Evolutionary conservation across 2,797 vertebrate species (phyloP).

Genomic region (Melanotaenia parkinsoni): DNA sequence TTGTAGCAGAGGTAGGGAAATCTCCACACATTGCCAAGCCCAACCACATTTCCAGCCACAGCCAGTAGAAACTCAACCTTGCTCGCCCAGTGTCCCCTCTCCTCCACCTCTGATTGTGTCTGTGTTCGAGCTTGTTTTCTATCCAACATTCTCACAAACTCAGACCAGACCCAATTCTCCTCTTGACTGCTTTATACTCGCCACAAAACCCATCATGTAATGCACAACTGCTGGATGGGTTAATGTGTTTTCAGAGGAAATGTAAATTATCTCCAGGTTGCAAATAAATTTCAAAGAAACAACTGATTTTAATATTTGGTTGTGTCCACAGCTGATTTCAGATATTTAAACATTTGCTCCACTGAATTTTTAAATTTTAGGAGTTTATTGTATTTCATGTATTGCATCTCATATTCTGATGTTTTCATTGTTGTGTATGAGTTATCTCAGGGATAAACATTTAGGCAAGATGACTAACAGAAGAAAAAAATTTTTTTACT

Average conservation of each 20-base stretch:
- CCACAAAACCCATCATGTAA: constrained; percentile 7
- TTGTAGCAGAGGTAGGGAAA: constrained; percentile 86
- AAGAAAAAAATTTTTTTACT: no score
- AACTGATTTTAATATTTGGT: not conserved
- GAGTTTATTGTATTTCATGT: not conserved
- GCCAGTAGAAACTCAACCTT: constrained; percentile 80
- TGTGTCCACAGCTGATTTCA: not conserved
- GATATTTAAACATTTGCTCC: not conserved
- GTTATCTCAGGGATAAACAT: no score
- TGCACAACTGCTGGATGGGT: constrained; percentile 41
- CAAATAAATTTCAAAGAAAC: not conserved
- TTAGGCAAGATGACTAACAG: no score
- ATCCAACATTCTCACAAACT: constrained; percentile 20
- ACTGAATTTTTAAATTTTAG: no score
- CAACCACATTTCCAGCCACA: constrained; percentile 79
- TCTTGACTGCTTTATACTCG: not conserved
- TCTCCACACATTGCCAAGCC: constrained; percentile 83
- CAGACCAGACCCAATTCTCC: not conserved
- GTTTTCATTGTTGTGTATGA: no score
- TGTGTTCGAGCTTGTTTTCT: not conserved
- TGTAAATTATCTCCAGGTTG: constrained; percentile 18
- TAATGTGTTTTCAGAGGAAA: constrained; percentile 49
- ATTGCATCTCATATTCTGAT: not conserved
- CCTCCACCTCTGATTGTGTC: constrained; percentile 47
- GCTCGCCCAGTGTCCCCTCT: constrained; percentile 78